Conservation (phyloP, 2,113 vertebrate species). For the Cyprinodon tularosa region DNA sequence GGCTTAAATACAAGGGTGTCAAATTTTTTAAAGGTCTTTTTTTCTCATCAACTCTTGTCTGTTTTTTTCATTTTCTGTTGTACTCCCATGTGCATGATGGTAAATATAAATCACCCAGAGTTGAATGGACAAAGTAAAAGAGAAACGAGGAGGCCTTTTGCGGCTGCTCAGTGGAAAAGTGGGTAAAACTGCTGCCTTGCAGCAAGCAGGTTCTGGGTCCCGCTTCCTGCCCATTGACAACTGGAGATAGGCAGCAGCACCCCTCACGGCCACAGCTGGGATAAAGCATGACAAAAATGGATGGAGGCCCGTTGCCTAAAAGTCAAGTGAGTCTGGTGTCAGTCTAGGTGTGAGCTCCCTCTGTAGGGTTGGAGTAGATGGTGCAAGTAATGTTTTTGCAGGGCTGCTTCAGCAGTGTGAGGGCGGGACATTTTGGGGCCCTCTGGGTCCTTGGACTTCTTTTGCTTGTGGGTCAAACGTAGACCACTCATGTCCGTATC, state of each 20-base stretch:
- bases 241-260: too few relatives aligned
- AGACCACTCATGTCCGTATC: constrained; percentile 11
- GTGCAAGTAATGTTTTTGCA: constrained; percentile 74
- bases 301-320: background rate
- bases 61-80: background rate
- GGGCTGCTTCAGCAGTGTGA: constrained; percentile 66
- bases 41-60: too few relatives aligned
- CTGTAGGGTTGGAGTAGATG: constrained; percentile 47
- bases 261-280: too few relatives aligned
- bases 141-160: too few relatives aligned
- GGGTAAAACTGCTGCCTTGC: too few relatives aligned
- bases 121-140: background rate
- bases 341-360: constrained; percentile 61
- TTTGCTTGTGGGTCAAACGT: constrained; percentile 42
- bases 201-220: too few relatives aligned
- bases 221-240: too few relatives aligned
- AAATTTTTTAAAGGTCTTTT: background rate
- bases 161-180: too few relatives aligned
- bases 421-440: constrained; percentile 49
- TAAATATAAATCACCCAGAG: background rate
- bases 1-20: background rate
- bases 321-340: constrained; percentile 13
- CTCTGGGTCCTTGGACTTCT: constrained; percentile 40
- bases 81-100: background rate
- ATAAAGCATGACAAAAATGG: too few relatives aligned